phyloP scores from a whole-genome alignment of 1,140 invertebrate species.

The Polypedilum vanderplanki region DNA sequence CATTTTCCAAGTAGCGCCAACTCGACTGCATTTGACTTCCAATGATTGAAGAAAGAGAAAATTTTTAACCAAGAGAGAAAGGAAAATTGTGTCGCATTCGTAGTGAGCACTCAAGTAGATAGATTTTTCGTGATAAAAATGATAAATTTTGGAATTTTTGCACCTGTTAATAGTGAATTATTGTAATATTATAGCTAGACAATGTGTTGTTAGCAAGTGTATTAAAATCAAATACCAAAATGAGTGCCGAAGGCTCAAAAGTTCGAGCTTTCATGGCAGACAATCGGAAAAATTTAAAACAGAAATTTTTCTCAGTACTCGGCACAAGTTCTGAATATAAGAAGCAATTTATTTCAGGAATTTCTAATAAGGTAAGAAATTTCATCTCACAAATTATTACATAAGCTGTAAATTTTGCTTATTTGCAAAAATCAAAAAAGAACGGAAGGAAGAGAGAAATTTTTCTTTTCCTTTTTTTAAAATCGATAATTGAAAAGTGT shows the following conservation, averaged over 20 bases:
- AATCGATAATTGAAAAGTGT: slow-evolving; percentile 1
- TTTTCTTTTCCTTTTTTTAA: background rate
- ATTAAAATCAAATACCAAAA: background rate
- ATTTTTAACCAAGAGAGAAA: background rate
- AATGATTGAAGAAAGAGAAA: background rate
- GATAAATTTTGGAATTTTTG: background rate
- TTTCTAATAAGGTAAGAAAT: slow-evolving; percentile 43
- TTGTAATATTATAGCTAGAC: background rate
- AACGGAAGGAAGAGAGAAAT: background rate
- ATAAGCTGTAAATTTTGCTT: background rate
- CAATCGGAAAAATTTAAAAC: slow-evolving; percentile 44
- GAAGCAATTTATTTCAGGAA: slow-evolving; percentile 36
- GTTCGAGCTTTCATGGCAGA: slow-evolving; percentile 45
- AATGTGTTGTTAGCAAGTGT: background rate
- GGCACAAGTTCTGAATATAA: slow-evolving; percentile 46
- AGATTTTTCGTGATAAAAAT: slow-evolving; percentile 24
- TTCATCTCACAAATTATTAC: background rate
- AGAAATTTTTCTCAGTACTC: slow-evolving; percentile 45
- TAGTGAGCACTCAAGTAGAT: slow-evolving; percentile 25
- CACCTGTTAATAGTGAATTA: slow-evolving; percentile 7
- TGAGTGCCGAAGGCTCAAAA: slow-evolving; percentile 38
- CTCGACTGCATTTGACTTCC: background rate
- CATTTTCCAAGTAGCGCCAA: background rate
- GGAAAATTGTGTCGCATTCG: background rate
- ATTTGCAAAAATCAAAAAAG: background rate